Evolutionary conservation across 2,888 invertebrate species (phyloP).

Genomic region (Ephialtes manifestator): DNA sequence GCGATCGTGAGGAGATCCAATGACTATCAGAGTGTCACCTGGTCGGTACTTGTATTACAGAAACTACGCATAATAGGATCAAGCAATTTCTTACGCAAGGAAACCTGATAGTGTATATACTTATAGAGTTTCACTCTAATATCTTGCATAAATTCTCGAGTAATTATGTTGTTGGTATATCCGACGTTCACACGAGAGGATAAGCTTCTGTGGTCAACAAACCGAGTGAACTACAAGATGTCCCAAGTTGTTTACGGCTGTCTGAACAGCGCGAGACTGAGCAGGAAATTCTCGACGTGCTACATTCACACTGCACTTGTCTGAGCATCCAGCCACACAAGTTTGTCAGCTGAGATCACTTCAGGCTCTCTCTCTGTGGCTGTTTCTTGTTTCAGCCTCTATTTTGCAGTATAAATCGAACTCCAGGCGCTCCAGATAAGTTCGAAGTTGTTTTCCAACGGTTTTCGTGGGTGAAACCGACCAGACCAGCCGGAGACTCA

Average conservation of each 20-base stretch:
- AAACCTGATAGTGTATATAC: neutral
- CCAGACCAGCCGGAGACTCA: neutral
- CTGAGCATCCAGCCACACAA: neutral
- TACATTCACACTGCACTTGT: slow-evolving; percentile 6
- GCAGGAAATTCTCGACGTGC: neutral
- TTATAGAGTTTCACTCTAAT: slow-evolving; percentile 10
- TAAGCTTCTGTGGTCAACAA: slow-evolving; percentile 1
- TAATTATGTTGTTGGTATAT: slow-evolving; percentile 15
- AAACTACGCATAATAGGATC: neutral
- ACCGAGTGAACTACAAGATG: neutral
- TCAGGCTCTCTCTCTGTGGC: neutral
- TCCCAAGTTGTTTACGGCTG: neutral
- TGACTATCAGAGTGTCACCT: neutral
- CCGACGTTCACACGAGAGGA: neutral
- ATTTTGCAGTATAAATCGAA: neutral
- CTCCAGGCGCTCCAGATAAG: neutral
- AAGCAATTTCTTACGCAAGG: slow-evolving; percentile 6
- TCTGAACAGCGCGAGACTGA: neutral
- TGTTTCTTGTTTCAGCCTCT: neutral
- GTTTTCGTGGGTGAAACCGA: neutral
- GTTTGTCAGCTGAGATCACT: slow-evolving; percentile 4
- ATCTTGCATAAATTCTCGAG: slow-evolving; percentile 32
- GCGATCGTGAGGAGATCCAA: slow-evolving; percentile 14
- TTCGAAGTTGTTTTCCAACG: neutral
- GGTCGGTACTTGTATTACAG: slow-evolving; percentile 1